Evolutionary conservation across 1,140 invertebrate genomes (phyloP).

Genomic region (Caenorhabditis inopinata): DNA sequence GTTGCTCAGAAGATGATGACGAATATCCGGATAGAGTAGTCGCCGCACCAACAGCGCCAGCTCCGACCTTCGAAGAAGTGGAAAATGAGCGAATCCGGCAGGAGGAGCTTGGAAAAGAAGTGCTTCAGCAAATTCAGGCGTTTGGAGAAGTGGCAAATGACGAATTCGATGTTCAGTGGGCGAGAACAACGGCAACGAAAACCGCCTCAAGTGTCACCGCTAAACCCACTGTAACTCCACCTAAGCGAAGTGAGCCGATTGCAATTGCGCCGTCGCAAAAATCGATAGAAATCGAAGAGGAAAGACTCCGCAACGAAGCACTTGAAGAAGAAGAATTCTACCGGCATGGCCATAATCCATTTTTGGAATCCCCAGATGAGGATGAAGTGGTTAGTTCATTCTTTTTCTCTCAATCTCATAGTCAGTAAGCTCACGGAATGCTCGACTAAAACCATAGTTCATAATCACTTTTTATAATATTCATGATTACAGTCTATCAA

Average conservation of each 20-base stretch:
- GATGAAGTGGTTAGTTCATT: slow-evolving; percentile 46
- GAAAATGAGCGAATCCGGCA: slow-evolving; percentile 55
- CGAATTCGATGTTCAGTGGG: slow-evolving; percentile 66
- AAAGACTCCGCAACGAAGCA: background rate
- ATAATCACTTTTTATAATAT: background rate
- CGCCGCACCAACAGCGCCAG: slow-evolving; percentile 57
- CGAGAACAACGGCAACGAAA: slow-evolving; percentile 34
- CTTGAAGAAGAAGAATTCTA: slow-evolving; percentile 16
- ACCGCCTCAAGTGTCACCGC: background rate
- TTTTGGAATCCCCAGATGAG: slow-evolving; percentile 56
- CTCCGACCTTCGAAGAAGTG: slow-evolving; percentile 51
- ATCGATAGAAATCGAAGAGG: slow-evolving; percentile 16
- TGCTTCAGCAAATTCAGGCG: slow-evolving; percentile 65
- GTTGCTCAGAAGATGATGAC: slow-evolving; percentile 62
- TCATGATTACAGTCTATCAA: slow-evolving; percentile 55
- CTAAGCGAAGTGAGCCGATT: slow-evolving; percentile 10
- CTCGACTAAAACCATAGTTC: background rate
- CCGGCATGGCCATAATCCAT: slow-evolving; percentile 52
- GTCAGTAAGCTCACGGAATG: slow-evolving; percentile 31
- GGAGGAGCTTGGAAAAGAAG: slow-evolving; percentile 52
- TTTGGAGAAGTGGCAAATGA: slow-evolving; percentile 66
- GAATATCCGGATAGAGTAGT: slow-evolving; percentile 65
- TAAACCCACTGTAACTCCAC: background rate
- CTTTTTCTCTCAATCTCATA: background rate
- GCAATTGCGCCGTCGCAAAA: slow-evolving; percentile 9